Evolutionary conservation across 2,888 invertebrate species (phyloP).

Genomic region (Parascotia fuliginaria): DNA sequence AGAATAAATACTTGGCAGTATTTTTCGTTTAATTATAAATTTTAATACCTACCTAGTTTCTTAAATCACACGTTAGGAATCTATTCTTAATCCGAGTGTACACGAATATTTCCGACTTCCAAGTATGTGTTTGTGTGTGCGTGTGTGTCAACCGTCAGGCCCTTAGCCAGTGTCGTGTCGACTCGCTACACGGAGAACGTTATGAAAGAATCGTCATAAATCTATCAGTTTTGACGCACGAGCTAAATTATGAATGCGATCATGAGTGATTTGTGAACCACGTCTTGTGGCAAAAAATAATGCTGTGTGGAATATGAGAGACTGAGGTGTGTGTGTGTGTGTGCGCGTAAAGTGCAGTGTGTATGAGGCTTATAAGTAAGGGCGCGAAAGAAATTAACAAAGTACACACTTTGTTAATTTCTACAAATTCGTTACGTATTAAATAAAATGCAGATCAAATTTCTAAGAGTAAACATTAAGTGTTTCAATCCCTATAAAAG

Average conservation of each 20-base stretch:
- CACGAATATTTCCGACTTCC: constrained; percentile 1
- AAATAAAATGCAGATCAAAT: too few species aligned
- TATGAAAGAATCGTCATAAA: constrained; percentile 78
- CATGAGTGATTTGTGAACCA: constrained; percentile 74
- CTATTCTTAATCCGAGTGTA: constrained; percentile 14
- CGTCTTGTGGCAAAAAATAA: constrained; percentile 45
- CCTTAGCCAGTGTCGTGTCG: constrained; percentile 43
- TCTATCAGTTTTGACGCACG: constrained; percentile 71
- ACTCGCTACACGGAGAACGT: constrained; percentile 51
- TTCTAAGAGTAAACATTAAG: neutral
- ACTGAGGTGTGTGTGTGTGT: constrained; percentile 4
- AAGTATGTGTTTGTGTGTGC: too few species aligned
- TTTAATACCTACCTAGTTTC: too few species aligned
- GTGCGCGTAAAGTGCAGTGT: too few species aligned
- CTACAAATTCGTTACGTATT: too few species aligned
- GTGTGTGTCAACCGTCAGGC: constrained; percentile 10
- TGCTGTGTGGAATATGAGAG: constrained; percentile 35
- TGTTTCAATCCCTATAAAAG: neutral
- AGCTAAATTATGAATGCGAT: constrained; percentile 70
- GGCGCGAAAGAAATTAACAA: neutral
- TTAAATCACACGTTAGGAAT: neutral
- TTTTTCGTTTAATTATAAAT: too few species aligned
- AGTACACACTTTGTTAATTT: too few species aligned
- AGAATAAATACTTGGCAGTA: too few species aligned
- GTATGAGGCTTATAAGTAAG: neutral